A percentile compares a stretch with the other conserved stretches of the same genome.
Evolutionary conservation across 2,797 vertebrate species (phyloP).

Genomic region (Anas bernieri): DNA sequence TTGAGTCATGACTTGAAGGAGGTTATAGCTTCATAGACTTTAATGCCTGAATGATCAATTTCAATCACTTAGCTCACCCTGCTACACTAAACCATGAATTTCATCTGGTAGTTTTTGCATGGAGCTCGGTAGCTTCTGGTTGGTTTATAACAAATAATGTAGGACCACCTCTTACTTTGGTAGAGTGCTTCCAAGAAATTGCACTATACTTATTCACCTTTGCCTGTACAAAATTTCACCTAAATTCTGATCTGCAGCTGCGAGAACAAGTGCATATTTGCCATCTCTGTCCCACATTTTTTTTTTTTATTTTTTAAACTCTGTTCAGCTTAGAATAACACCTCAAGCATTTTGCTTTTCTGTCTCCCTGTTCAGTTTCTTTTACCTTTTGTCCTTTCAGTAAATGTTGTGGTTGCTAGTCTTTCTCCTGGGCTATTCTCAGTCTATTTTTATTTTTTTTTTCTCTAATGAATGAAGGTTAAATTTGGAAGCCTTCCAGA

Average conservation of each 20-base stretch:
- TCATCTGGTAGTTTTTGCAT: neutral
- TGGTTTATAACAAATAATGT: neutral
- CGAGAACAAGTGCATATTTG: neutral
- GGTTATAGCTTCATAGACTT: neutral
- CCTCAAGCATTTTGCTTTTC: neutral
- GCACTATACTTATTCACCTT: neutral
- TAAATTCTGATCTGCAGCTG: neutral
- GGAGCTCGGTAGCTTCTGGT: neutral
- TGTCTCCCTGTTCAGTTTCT: neutral
- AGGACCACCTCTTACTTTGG: neutral
- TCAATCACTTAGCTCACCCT: neutral
- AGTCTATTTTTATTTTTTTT: neutral
- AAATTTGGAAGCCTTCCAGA: slow-evolving; percentile 49
- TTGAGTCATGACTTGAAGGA: neutral
- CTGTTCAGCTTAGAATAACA: neutral
- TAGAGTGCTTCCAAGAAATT: neutral
- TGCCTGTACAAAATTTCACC: neutral
- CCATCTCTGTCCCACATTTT: neutral
- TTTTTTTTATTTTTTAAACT: neutral
- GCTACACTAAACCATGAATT: neutral
- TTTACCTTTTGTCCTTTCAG: neutral
- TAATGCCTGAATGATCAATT: neutral
- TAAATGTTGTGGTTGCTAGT: neutral
- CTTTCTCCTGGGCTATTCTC: slow-evolving; percentile 1
- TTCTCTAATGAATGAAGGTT: slow-evolving; percentile 29